Base-by-base conservation (phyloP, 2,113 vertebrate species). In the Procapra przewalskii region DNA sequence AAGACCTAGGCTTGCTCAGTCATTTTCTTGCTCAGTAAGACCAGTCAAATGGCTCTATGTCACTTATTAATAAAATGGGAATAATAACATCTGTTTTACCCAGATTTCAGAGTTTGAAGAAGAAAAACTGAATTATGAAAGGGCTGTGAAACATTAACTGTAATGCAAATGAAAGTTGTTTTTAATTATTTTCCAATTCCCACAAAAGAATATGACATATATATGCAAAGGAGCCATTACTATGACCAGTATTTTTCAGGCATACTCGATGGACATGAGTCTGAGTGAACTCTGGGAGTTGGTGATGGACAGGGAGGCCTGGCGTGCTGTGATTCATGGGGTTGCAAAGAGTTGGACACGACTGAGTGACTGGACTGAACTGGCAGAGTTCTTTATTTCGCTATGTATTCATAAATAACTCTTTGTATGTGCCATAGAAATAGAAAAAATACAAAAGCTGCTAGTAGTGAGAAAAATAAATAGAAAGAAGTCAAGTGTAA, bases 401-500 rank as follows among this genome's bases (percentile, higher is more conserved):
- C 9, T 83, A 19, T 77, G 10, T 90, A 14, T 80, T 88, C 45
- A 86, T 71, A 82, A 88, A 90, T 79, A 95, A 88, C 4, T 82
- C 50, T 91, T 60, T 62, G 9, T 62, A 31, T 80, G 8, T 83
- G 43, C 5, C 21, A 91, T 40, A 89, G 50, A 86, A 95, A 82
- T 67, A 79, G n/a, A 52, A 81, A 75, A 40, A 95, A 40, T 75
- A 43, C 71, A 88, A 88, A 94, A 87, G 57, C 86, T 91, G 4
- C 45, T 94, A 96, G 77, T 21, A 40, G 64, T 82, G 36, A 95
- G 40, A 64, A 87, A 95, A 77, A 96, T 86, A 88, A 97, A 90
- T 62, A 91, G 82, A 96, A 97, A 92, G 88, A 96, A 97, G 79
- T 94, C 93, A 91, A 95, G 77, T 59, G 48, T 94, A 93, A 92